phyloP scores from a whole-genome alignment of 2,113 vertebrate genomes.

The Rhinolophus sinicus region DNA sequence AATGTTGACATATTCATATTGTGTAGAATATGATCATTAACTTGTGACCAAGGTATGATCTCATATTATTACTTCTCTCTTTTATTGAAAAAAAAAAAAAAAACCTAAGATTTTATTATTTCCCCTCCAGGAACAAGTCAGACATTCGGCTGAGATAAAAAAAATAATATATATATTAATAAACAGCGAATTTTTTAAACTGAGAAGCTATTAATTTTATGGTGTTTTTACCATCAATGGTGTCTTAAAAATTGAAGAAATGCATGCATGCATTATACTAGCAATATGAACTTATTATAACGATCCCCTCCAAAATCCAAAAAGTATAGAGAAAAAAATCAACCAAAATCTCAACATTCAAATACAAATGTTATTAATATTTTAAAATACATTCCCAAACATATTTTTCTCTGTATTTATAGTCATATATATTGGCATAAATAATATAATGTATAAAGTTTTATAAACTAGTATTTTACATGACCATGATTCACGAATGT shows the following conservation, averaged over 20 bases:
- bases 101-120: neutral
- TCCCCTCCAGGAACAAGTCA: neutral
- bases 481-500: neutral
- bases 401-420: neutral
- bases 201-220: neutral
- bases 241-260: constrained; percentile 42
- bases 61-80: constrained; percentile 41
- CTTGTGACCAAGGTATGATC: neutral
- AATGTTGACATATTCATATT: constrained; percentile 3
- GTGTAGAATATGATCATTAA: neutral
- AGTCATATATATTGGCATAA: neutral
- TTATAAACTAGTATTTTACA: neutral
- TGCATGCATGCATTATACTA: neutral
- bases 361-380: neutral
- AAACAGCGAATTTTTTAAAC: neutral
- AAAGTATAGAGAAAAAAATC: neutral
- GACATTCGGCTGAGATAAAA: neutral
- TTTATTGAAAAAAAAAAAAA: neutral
- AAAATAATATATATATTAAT: neutral
- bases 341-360: neutral
- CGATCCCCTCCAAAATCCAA: neutral
- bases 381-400: neutral
- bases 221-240: neutral
- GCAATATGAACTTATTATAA: neutral
- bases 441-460: neutral